These are phyloP conservation scores for Chaenodraco wilsoni DNA, from an alignment of 2,797 vertebrate species.

Conservation along the genomic window DNA sequence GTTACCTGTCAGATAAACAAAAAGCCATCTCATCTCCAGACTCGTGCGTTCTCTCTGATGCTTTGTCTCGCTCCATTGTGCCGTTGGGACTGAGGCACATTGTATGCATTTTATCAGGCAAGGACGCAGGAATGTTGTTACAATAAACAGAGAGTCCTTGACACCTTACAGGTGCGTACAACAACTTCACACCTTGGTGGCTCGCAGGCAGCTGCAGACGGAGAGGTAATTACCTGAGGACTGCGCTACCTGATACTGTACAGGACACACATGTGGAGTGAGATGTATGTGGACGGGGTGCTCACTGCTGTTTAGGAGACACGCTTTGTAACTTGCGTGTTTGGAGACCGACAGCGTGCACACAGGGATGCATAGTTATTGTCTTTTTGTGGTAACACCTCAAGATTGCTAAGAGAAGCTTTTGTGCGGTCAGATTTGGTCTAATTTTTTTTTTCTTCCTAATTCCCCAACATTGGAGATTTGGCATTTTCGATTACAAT, in stretches of 20 bases:
- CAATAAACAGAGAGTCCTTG: slow-evolving; percentile 25
- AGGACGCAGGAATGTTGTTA: not conserved
- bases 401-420: not conserved
- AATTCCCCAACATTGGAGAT: slow-evolving; percentile 1
- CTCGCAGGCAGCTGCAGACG: slow-evolving; percentile 16
- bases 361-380: not conserved
- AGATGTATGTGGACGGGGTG: not conserved
- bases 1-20: slow-evolving; percentile 78
- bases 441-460: not conserved
- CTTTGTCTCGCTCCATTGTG: slow-evolving; percentile 22
- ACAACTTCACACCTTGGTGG: slow-evolving; percentile 24
- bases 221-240: slow-evolving; percentile 9
- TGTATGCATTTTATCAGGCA: slow-evolving; percentile 11
- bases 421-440: not conserved
- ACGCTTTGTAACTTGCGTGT: too few species aligned
- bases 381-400: not conserved
- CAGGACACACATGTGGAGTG: not conserved
- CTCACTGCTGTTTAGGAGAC: not conserved
- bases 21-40: slow-evolving; percentile 74
- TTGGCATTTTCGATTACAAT: not conserved
- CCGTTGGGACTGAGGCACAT: slow-evolving; percentile 14
- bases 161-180: slow-evolving; percentile 24
- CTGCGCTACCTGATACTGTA: not conserved
- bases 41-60: slow-evolving; percentile 52
- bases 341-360: not conserved